Conservation (phyloP, 1,140 invertebrate species). For the Proctacanthus coquilletti region DNA sequence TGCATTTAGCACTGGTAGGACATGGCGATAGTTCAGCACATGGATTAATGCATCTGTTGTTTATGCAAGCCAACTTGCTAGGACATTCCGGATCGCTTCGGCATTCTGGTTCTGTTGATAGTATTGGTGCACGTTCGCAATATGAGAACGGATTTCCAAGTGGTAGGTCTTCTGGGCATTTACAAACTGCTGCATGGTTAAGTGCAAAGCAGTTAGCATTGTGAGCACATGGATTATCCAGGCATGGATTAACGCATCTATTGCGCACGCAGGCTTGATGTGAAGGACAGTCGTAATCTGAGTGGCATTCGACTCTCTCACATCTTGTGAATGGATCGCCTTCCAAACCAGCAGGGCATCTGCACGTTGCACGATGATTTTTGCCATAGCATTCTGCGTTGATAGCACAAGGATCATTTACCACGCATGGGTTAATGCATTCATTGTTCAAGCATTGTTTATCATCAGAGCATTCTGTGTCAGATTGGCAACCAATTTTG, state of each 20-base stretch:
- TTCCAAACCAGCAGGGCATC: constrained; percentile 48
- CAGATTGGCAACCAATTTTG: constrained; percentile 65
- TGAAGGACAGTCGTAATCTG: constrained; percentile 55
- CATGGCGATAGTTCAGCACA: constrained; percentile 59
- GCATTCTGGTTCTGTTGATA: constrained; percentile 49
- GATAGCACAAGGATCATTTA: constrained; percentile 60
- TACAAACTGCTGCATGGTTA: constrained; percentile 58
- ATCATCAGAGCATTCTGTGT: constrained; percentile 58
- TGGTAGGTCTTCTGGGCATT: constrained; percentile 57
- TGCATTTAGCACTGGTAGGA: constrained; percentile 50
- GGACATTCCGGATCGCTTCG: constrained; percentile 62
- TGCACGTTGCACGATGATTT: constrained; percentile 58
- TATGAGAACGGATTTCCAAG: constrained; percentile 62
- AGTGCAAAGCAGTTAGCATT: constrained; percentile 64
- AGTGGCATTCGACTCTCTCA: constrained; percentile 62
- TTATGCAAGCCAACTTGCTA: constrained; percentile 62
- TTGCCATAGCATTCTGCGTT: constrained; percentile 68
- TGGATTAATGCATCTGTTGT: constrained; percentile 61
- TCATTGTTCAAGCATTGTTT: constrained; percentile 69
- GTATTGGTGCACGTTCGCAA: constrained; percentile 41
- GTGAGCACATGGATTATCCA: constrained; percentile 49
- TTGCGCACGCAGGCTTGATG: constrained; percentile 52
- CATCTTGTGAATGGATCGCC: constrained; percentile 67
- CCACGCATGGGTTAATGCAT: constrained; percentile 61
- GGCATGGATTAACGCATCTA: constrained; percentile 61